phyloP scores from a whole-genome alignment of 1,140 invertebrate genomes.

The Popillia japonica region DNA sequence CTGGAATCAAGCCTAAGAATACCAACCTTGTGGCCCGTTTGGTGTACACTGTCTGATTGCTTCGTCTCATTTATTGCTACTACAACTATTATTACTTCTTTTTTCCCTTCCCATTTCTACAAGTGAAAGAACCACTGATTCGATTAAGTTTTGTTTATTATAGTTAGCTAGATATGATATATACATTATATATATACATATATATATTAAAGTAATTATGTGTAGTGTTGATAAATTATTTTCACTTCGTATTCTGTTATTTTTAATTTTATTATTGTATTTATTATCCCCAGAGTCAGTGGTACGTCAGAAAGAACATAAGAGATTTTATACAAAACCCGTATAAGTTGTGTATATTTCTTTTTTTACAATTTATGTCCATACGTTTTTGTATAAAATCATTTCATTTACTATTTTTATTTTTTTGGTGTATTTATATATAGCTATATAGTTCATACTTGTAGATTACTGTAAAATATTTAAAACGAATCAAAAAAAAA shows the following conservation, averaged over 20 bases:
- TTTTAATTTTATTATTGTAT: conserved; percentile 37
- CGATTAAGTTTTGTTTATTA: conserved; percentile 43
- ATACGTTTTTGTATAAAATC: conserved; percentile 44
- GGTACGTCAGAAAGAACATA: background rate
- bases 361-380: conserved; percentile 38
- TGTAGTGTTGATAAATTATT: conserved; percentile 40
- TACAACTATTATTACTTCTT: conserved; percentile 32
- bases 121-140: conserved; percentile 40
- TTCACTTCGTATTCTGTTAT: conserved; percentile 34
- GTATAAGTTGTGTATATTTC: conserved; percentile 39
- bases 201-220: conserved; percentile 38
- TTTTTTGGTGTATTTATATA: conserved; percentile 20
- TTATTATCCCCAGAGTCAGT: conserved; percentile 38
- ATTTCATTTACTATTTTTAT: conserved; percentile 30
- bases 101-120: conserved; percentile 23
- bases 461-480: conserved; percentile 36
- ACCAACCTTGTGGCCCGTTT: background rate
- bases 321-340: conserved; percentile 44
- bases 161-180: conserved; percentile 31
- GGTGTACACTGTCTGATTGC: conserved; percentile 36
- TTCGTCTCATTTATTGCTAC: conserved; percentile 36
- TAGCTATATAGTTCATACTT: conserved; percentile 36
- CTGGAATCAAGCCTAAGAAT: conserved; percentile 63
- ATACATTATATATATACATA: conserved; percentile 28
- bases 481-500: conserved; percentile 23